Base-by-base conservation (phyloP, 2,113 vertebrate genomes). In the Tyrannus savana region DNA sequence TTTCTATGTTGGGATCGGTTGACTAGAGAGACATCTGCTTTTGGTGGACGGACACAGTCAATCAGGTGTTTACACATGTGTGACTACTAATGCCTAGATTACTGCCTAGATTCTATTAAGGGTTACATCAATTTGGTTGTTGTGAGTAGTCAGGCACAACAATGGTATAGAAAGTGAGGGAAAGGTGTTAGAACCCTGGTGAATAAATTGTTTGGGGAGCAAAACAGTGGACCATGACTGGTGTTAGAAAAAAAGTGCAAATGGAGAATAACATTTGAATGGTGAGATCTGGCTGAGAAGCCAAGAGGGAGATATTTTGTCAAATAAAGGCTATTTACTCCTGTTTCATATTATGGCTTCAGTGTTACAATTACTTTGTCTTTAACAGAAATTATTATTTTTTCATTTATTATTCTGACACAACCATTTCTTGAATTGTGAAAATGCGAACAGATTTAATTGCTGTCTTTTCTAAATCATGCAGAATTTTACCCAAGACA, bases 41-140 rank as follows among this genome's bases (percentile, higher is more conserved):
- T 79, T 1, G 2, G 16, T 47, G n/a, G 52, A 56, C 2, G 12
- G 53, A 31, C n/a, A 22, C 17, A 89, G 50, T 77, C 89, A 63
- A 10, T 84, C 69, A 55, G 37, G 10, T 73, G 12, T 35, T 64
- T 83, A 64, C 59, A 53, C 0, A 0, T 0, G 0, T 28, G 22
- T 83, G 71, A 21, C 24, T 76, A 1, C 16, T 62, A 64, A 15
- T 56, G n/a, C 19, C 19, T 24, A 18, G 21, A 68, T 60, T 89
- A 25, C 44, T 84, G 58, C 46, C 41, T 55, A 28, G 58, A 23
- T 64, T 76, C 12, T 71, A 16, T 49, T 42, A 84, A 39, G 1
- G 6, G 10, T 41, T 62, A n/a, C n/a, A 90, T 50, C 0, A 3
- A 19, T 92, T 60, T 68, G 23, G 2, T 35, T 92, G n/a, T 58